Evolutionary conservation across 2,888 invertebrate species (phyloP), one percentile per base, ranked within the genome.

Genomic region (Polydrusus cervinus): DNA sequence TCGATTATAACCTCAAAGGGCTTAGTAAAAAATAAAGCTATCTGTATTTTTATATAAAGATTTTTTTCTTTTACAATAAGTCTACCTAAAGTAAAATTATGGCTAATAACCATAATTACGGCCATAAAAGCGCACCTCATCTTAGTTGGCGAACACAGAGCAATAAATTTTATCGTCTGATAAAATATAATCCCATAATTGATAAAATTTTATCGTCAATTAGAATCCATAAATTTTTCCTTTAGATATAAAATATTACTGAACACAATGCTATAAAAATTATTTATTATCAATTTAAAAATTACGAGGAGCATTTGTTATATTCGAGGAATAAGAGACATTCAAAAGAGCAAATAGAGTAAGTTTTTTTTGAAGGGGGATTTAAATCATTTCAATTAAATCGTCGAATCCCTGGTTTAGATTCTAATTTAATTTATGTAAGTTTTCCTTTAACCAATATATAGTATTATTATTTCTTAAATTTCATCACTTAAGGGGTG

Each of bases 121-220:
- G 61, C 49, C 71, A 65, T 77, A 77, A 77, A 68, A 55, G 67
- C 47, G 62, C 74, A 57, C 69, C 72, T 65, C 70, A 60, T 68
- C 65, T 62, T 74, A 68, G 38, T 53, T 40, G 34, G 71, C 74
- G 69, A 64, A 76, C 68, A 61, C 14, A 34, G 70, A 34, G 74
- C 76, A 73, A 80, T 82, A 83, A 82, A 83, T 80, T 82, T 82
- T 82, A 82, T 80, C 74, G 75, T 79, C 79, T 80, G 81, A 83
- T 83, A 82, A 82, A 82, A 80, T 78, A 69, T 81, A 80, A 82
- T 81, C 82, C 81, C 77, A 76, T 83, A 83, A 84, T 83, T 83
- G 84, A 83, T 83, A 83, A 82, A 77, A 80, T 82, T 81, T 84
- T 83, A 82, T 83, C 82, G 80, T 75, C 83, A 84, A 84, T 84